These are phyloP conservation scores for Nesidiocoris tenuis DNA, from an alignment of 2,888 invertebrate species.

Conservation along the genomic window DNA sequence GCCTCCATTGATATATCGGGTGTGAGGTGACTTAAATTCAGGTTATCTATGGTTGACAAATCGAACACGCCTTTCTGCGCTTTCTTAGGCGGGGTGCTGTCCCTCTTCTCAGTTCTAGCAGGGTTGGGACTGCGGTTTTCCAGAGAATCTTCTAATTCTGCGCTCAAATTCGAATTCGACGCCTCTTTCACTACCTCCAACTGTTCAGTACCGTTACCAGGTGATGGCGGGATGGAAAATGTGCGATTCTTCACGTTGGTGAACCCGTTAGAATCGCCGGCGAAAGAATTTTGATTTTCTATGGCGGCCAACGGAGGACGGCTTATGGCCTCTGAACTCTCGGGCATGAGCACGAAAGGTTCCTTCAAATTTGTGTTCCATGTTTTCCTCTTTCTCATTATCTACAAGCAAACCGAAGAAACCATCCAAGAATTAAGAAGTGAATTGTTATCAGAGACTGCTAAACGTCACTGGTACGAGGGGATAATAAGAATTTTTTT, in stretches of 20 bases:
- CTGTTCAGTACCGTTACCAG: background rate
- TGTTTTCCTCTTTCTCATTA: slow-evolving; percentile 2
- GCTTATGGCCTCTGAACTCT: background rate
- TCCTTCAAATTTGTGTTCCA: slow-evolving; percentile 4
- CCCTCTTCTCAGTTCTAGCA: background rate
- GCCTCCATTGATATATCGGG: background rate
- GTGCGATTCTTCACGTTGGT: background rate
- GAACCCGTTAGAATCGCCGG: too few species aligned
- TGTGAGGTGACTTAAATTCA: background rate
- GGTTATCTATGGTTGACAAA: background rate
- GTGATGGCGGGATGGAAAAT: background rate
- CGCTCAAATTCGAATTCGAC: background rate
- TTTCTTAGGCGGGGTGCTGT: background rate
- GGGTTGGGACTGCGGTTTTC: background rate
- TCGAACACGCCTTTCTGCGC: background rate
- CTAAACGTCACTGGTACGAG: too few species aligned
- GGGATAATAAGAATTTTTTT: too few species aligned
- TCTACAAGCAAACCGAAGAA: background rate
- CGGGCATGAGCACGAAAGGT: background rate
- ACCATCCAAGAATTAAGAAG: background rate
- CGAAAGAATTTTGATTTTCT: too few species aligned
- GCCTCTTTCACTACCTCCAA: background rate
- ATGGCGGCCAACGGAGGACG: background rate
- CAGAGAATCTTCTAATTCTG: slow-evolving; percentile 5
- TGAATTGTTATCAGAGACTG: too few species aligned